Evolutionary conservation across 2,888 invertebrate genomes (phyloP), one percentile per base, ranked within the genome.

Genomic region (Calameuta idolon): DNA sequence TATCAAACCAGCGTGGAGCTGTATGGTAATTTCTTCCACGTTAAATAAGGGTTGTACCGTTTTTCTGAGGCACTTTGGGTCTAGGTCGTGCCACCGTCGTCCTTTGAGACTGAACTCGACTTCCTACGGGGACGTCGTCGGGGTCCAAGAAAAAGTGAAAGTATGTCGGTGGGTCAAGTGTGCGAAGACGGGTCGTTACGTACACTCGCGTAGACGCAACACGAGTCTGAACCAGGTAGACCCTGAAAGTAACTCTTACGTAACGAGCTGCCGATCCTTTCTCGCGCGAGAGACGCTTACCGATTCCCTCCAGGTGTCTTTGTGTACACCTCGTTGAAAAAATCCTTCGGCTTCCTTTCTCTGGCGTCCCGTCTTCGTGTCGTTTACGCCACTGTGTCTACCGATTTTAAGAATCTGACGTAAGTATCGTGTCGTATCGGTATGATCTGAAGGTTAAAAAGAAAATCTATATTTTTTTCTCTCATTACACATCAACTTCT

Each of bases 161-260:
- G 89, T 89, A 82, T 87, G 88, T 86, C 81, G 90, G 83, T 89
- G 83, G 90, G 90, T 90, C 90, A 90, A 89, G 89, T 88, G 89
- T 84, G 84, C 81, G 76, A 31, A 71, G 71, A 71, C 31, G 31
- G 12, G 55, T 55, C 55, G 55, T 55, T 23, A 15, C 55, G 23
- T 55, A 12, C 37, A 12, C 37, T 37, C 77, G 78, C 77, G 79
- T 73, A 69, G 79, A 77, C 75, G 69, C 69, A 77, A 55, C 55
- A 55, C 23, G 23, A 55, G 55, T 23, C 55, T 55, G 55, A 55
- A 55, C 2, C 55, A 55, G 55, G 55, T 23, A 55, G 55, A 55
- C 55, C 55, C 55, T 55, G 55, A 55, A 55, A 55, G 55, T 15
- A 9, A 55, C 55, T 55, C 55, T 55, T 55, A 55, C 55, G 55